Conservation (phyloP, 2,113 vertebrate genomes). For the Panurus biarmicus region DNA sequence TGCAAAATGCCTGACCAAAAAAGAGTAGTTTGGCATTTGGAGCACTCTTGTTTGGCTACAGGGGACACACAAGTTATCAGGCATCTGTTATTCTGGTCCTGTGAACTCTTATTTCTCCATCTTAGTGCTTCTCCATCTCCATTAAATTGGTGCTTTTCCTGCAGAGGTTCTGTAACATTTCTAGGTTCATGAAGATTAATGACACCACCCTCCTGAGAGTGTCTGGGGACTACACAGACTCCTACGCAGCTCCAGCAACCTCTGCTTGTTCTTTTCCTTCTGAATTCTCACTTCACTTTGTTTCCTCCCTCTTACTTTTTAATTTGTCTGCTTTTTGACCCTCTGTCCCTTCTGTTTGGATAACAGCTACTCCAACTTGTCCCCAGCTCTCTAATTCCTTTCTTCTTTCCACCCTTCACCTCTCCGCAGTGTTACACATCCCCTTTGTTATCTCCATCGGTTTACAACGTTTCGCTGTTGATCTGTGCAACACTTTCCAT, state of each 20-base stretch:
- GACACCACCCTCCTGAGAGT: neutral
- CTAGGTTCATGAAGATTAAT: neutral
- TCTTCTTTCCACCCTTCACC: neutral
- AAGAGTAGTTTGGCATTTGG: neutral
- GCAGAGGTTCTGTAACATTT: constrained; percentile 3
- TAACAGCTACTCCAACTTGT: neutral
- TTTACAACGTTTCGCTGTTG: neutral
- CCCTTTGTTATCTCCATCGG: neutral
- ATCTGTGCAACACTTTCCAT: neutral
- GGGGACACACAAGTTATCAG: neutral
- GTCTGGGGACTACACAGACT: neutral
- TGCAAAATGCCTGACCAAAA: neutral
- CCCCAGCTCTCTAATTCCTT: neutral
- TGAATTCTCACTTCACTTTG: neutral
- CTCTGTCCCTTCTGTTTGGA: neutral
- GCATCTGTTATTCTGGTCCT: neutral
- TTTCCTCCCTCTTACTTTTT: neutral
- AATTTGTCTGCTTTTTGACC: neutral
- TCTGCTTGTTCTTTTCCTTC: neutral
- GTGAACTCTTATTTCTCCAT: neutral
- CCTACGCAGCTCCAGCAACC: neutral
- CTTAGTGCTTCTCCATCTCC: too few species aligned
- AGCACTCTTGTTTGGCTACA: neutral
- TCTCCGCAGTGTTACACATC: neutral
- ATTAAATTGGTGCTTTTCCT: neutral